Evolutionary conservation across 2,888 invertebrate species (phyloP).

Genomic region (Hecatera dysodea): DNA sequence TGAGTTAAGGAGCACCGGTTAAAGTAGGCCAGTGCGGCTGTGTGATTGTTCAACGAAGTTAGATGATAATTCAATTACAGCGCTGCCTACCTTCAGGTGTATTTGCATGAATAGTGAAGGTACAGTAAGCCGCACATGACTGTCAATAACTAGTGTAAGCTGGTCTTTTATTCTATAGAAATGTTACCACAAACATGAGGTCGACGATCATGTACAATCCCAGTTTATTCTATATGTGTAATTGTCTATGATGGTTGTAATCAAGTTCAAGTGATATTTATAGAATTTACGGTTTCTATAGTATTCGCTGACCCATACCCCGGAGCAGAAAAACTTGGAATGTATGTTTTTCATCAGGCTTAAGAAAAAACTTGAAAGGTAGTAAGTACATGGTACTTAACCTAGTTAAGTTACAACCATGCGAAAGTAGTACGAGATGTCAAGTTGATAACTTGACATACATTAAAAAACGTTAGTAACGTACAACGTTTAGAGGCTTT

Average conservation of each 20-base stretch:
- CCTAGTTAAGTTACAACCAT: constrained; percentile 6
- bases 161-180: neutral
- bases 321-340: neutral
- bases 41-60: constrained; percentile 35
- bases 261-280: constrained; percentile 6
- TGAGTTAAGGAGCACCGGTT: constrained; percentile 22
- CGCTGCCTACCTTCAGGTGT: constrained; percentile 20
- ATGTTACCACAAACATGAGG: no score
- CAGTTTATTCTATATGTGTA: no score
- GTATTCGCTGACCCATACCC: neutral
- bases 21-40: constrained; percentile 60
- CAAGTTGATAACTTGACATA: constrained; percentile 1
- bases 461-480: neutral
- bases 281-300: neutral
- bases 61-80: constrained; percentile 53
- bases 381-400: constrained; percentile 1
- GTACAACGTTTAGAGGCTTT: neutral
- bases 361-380: constrained; percentile 11
- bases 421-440: neutral
- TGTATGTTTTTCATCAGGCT: constrained; percentile 17
- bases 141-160: neutral
- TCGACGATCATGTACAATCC: neutral
- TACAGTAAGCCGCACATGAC: neutral
- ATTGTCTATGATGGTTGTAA: neutral
- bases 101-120: constrained; percentile 19